These are phyloP conservation scores for Fregata magnificens DNA, from an alignment of 2,113 vertebrate species.

Conservation along the genomic window DNA sequence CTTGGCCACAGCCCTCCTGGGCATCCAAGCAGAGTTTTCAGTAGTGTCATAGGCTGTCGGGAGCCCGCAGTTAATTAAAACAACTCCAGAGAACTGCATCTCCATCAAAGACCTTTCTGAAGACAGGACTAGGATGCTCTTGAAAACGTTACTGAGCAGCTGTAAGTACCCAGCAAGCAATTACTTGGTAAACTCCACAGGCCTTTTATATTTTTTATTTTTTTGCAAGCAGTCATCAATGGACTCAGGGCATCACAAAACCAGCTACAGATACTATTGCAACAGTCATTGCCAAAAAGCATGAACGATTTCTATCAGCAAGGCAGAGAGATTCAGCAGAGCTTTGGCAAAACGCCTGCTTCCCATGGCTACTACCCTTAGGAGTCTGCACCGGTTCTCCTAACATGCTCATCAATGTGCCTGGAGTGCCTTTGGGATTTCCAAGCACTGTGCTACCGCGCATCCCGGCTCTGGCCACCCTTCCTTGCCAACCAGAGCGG, in stretches of 20 bases:
- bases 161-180: background rate
- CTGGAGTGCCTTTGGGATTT: background rate
- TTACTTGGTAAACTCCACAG: background rate
- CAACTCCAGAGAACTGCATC: background rate
- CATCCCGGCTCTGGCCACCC: background rate
- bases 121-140: background rate
- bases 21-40: background rate
- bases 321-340: background rate
- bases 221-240: background rate
- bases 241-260: background rate
- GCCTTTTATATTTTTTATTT: background rate
- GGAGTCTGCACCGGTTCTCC: background rate
- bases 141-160: background rate
- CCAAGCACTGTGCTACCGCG: background rate
- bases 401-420: background rate
- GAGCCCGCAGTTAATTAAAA: background rate
- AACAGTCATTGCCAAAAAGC: constrained; percentile 11
- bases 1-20: background rate
- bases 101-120: background rate
- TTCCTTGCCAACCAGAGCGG: background rate
- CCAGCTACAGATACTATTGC: background rate
- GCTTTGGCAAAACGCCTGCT: constrained; percentile 15
- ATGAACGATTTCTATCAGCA: constrained; percentile 12
- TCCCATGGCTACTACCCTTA: constrained; percentile 19
- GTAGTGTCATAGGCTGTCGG: fast-evolving